These are phyloP conservation scores for Hermetia illucens DNA, from an alignment of 1,140 invertebrate genomes.

Conservation along the genomic window DNA sequence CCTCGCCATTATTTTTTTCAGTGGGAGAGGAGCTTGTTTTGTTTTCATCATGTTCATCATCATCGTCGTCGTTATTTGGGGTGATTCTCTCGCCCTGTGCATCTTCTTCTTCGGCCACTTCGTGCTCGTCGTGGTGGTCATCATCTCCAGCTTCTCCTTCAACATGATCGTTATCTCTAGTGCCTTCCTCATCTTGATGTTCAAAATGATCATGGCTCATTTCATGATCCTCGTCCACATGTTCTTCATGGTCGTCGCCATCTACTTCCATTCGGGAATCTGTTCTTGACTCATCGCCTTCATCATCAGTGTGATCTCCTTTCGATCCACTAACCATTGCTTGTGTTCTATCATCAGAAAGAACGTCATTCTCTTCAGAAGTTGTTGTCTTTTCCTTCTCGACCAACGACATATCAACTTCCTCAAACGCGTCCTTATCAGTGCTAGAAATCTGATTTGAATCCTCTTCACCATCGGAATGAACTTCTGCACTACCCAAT, in stretches of 20 bases:
- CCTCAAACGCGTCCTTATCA: too few relatives aligned
- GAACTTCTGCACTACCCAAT: too few relatives aligned
- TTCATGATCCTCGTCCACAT: constrained; percentile 2
- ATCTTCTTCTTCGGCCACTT: neutral
- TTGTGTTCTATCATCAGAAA: too few relatives aligned
- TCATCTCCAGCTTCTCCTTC: constrained; percentile 1
- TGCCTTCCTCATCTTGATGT: constrained; percentile 5
- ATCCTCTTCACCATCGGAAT: too few relatives aligned
- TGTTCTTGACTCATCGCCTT: too few relatives aligned
- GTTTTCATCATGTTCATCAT: neutral
- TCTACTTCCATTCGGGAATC: neutral
- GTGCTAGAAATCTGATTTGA: too few relatives aligned
- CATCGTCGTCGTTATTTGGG: neutral
- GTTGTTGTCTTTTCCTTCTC: too few relatives aligned
- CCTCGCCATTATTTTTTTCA: neutral
- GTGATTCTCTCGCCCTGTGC: too few relatives aligned
- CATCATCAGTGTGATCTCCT: too few relatives aligned
- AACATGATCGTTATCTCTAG: constrained; percentile 7
- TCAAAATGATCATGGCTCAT: neutral
- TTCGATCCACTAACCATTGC: too few relatives aligned
- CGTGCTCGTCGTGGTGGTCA: neutral
- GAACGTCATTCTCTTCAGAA: too few relatives aligned
- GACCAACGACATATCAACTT: too few relatives aligned
- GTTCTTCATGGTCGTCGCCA: neutral
- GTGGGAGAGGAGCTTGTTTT: neutral